Percentiles rank a stretch among this genome's conserved stretches.
Evolutionary conservation across 1,140 invertebrate species (phyloP).

Genomic region (Euwallacea similis): DNA sequence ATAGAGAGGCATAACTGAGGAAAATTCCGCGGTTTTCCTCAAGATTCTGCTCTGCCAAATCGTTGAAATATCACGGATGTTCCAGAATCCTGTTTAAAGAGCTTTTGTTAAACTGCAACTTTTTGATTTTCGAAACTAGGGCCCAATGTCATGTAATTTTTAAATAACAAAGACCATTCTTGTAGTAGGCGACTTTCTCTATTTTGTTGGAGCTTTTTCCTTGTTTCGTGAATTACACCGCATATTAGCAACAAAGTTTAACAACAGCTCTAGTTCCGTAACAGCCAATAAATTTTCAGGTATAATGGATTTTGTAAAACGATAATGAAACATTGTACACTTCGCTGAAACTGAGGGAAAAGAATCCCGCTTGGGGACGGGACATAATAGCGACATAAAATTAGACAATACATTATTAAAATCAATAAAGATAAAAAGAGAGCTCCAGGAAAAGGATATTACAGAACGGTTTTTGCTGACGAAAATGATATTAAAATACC

Average conservation of each 20-base stretch:
- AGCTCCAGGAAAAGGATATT: constrained; percentile 6
- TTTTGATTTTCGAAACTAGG: too few species aligned
- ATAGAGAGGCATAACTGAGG: constrained; percentile 4
- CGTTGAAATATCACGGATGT: too few species aligned
- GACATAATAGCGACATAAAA: constrained; percentile 30
- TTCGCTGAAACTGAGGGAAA: constrained; percentile 23
- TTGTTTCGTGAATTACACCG: too few species aligned
- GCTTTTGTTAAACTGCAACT: too few species aligned
- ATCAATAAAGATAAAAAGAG: constrained; percentile 27
- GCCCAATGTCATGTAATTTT: too few species aligned
- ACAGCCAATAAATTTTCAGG: constrained; percentile 6
- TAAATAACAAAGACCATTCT: too few species aligned
- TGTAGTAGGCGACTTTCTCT: too few species aligned
- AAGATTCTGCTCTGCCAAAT: too few species aligned
- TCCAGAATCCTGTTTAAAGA: too few species aligned
- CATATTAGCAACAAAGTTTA: too few species aligned
- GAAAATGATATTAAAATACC: constrained; percentile 14
- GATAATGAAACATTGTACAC: constrained; percentile 23
- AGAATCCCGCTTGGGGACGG: constrained; percentile 15
- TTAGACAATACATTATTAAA: constrained; percentile 31
- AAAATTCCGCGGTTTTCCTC: neutral
- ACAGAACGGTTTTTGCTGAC: constrained; percentile 5
- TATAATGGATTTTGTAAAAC: constrained; percentile 25
- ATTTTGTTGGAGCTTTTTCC: too few species aligned
- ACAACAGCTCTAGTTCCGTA: neutral